These are phyloP conservation scores for Hyperoplus lanceolatus DNA, from an alignment of 2,797 vertebrate species.

Conservation along the genomic window DNA sequence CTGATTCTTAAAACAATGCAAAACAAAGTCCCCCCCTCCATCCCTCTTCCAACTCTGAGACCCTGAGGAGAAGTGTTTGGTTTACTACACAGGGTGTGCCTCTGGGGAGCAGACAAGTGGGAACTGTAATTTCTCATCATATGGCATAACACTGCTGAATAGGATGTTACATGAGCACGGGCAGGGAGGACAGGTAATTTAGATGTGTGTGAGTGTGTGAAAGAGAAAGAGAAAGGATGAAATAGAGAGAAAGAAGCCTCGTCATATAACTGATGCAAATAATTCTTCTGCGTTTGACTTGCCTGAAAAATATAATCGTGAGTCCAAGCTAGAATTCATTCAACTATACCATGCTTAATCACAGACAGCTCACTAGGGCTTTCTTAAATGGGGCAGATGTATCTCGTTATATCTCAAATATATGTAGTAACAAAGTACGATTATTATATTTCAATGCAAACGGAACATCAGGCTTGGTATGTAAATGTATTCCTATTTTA, in stretches of 20 bases:
- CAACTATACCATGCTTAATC: background rate
- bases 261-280: slow-evolving; percentile 27
- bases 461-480: background rate
- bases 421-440: background rate
- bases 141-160: slow-evolving; percentile 35
- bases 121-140: slow-evolving; percentile 33
- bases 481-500: background rate
- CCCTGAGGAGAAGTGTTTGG: slow-evolving; percentile 37
- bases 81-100: slow-evolving; percentile 41
- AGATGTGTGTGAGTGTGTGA: background rate
- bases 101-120: slow-evolving; percentile 51
- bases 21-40: slow-evolving; percentile 44
- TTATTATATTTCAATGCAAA: background rate
- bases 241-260: background rate
- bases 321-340: no score
- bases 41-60: slow-evolving; percentile 32
- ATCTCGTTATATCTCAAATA: background rate
- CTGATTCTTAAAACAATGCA: slow-evolving; percentile 62
- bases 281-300: slow-evolving; percentile 7
- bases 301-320: background rate
- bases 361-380: background rate
- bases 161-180: slow-evolving; percentile 44
- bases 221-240: slow-evolving; percentile 3
- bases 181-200: slow-evolving; percentile 25
- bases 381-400: background rate